phyloP scores from a whole-genome alignment of 2,797 vertebrate genomes.

The Anisognathus igniventris region DNA sequence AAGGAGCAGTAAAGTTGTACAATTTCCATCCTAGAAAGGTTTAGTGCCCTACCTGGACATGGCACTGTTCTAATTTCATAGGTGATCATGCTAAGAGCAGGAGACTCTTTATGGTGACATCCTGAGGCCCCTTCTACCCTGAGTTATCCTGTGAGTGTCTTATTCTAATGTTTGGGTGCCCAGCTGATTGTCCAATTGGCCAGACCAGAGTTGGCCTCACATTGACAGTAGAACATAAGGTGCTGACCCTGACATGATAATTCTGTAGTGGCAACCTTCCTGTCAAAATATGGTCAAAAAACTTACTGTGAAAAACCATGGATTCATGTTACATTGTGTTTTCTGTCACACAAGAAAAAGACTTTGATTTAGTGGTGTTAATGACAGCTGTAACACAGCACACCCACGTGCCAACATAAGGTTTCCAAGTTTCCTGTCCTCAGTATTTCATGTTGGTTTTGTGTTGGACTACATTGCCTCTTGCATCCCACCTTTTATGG shows the following conservation, averaged over 20 bases:
- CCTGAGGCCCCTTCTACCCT: not conserved
- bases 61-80: not conserved
- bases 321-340: not conserved
- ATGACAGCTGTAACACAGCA: not conserved
- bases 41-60: not conserved
- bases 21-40: not conserved
- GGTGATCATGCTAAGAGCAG: not conserved
- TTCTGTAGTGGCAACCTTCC: not conserved
- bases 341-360: not conserved
- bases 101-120: not conserved
- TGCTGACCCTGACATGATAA: not conserved
- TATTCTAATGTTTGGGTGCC: not conserved
- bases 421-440: not conserved
- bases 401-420: not conserved
- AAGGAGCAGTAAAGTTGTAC: not conserved
- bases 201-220: not conserved
- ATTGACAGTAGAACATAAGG: not conserved
- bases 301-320: not conserved
- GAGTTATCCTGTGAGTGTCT: not conserved
- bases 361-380: not conserved
- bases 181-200: not conserved
- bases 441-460: not conserved
- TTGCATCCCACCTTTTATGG: not conserved
- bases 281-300: not conserved
- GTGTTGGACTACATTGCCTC: not conserved